A percentile compares a stretch with the other conserved stretches of the same genome.
phyloP scores from a whole-genome alignment of 2,888 invertebrate genomes.

The Oxyscelio sp. region DNA sequence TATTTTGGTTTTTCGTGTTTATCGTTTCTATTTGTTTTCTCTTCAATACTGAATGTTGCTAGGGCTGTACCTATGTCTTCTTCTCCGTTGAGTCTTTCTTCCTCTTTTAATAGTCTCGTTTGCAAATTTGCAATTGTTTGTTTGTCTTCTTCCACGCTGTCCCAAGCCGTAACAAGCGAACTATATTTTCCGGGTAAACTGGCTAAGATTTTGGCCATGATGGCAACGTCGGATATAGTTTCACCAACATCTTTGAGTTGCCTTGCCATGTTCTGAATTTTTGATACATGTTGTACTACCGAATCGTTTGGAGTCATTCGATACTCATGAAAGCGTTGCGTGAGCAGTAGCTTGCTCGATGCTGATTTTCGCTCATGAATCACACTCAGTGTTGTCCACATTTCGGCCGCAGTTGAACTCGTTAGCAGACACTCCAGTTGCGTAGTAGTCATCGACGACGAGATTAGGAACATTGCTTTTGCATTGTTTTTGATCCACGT shows the following conservation, averaged over 20 bases:
- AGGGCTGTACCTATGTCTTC: not conserved
- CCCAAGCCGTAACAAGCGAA: conserved; percentile 70
- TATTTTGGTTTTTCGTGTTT: not conserved
- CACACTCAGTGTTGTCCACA: conserved; percentile 65
- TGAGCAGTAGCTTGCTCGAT: conserved; percentile 70
- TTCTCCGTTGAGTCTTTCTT: not conserved
- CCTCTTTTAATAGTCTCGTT: conserved; percentile 46
- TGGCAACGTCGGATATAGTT: conserved; percentile 55
- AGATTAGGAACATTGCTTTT: too few species aligned
- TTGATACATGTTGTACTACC: conserved; percentile 79
- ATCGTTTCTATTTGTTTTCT: not conserved
- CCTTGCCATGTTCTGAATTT: conserved; percentile 79
- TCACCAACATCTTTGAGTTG: conserved; percentile 71
- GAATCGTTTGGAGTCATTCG: conserved; percentile 66
- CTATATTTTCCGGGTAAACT: conserved; percentile 69
- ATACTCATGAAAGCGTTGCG: conserved; percentile 71
- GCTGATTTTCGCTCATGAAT: conserved; percentile 75
- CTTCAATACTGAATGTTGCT: too few species aligned
- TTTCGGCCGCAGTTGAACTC: conserved; percentile 54
- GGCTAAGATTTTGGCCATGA: conserved; percentile 76
- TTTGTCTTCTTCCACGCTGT: conserved; percentile 56
- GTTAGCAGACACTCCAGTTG: conserved; percentile 32
- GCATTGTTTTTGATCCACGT: too few species aligned
- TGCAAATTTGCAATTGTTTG: conserved; percentile 70
- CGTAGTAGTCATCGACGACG: too few species aligned